Conservation (phyloP, 1,140 invertebrate species). For the Whitmania pigra region DNA sequence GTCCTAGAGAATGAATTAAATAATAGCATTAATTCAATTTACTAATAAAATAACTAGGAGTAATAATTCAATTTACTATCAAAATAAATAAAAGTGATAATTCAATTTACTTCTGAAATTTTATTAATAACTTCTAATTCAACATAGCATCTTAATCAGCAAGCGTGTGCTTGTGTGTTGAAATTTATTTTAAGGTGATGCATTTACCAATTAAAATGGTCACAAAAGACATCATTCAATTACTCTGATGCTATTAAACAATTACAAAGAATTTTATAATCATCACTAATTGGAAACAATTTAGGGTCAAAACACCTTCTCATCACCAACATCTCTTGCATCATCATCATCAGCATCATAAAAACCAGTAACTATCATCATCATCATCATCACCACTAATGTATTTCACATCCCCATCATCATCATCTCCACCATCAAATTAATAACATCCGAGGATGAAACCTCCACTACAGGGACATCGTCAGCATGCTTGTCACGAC, state of each 20-base stretch:
- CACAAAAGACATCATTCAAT: no score
- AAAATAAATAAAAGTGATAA: background rate
- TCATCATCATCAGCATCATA: background rate
- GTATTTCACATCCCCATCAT: background rate
- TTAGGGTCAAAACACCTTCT: background rate
- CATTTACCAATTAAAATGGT: no score
- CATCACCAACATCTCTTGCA: no score
- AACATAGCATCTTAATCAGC: background rate
- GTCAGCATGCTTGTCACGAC: no score
- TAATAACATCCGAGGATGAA: no score
- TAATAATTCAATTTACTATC: background rate
- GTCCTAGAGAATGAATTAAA: slow-evolving; percentile 48
- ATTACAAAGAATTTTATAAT: background rate
- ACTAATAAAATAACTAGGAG: slow-evolving; percentile 22
- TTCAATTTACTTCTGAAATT: slow-evolving; percentile 18
- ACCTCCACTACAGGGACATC: no score
- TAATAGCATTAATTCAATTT: slow-evolving; percentile 6
- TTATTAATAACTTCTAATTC: slow-evolving; percentile 11
- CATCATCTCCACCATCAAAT: no score
- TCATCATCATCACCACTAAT: no score
- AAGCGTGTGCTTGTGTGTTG: no score
- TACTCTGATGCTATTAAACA: no score
- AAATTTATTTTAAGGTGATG: no score
- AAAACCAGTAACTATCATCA: no score
- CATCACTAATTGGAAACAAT: slow-evolving; percentile 5